phyloP scores from a whole-genome alignment of 2,113 vertebrate species.

The Haliaeetus leucogaster region DNA sequence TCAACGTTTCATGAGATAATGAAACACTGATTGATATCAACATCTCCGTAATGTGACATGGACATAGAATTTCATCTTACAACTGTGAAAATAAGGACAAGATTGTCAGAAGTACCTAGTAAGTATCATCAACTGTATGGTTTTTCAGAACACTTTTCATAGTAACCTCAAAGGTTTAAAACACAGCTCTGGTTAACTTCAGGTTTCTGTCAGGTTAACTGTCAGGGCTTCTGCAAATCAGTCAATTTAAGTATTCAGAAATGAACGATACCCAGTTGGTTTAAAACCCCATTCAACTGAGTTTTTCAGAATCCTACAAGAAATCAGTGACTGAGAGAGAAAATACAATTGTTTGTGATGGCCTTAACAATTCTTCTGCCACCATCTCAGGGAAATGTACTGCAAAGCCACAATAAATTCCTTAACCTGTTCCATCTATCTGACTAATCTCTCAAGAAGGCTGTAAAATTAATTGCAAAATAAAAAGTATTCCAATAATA shows the following conservation, averaged over 20 bases:
- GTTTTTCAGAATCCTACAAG: background rate
- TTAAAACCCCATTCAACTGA: background rate
- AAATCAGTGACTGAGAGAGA: background rate
- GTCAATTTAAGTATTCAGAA: background rate
- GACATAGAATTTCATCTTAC: background rate
- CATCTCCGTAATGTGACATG: background rate
- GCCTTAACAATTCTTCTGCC: background rate
- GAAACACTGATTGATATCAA: background rate
- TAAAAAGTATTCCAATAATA: background rate
- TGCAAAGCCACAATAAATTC: background rate
- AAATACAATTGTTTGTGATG: background rate
- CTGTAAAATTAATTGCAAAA: background rate
- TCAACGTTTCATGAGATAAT: background rate
- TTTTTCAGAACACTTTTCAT: background rate
- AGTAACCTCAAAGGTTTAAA: background rate
- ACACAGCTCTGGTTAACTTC: background rate
- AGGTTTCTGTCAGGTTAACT: background rate
- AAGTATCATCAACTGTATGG: background rate
- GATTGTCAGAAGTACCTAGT: background rate
- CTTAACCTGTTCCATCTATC: background rate
- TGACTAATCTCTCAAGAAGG: background rate
- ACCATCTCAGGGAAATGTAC: background rate
- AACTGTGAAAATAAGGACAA: background rate
- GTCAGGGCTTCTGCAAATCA: background rate
- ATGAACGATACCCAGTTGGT: background rate